phyloP scores from a whole-genome alignment of 2,888 invertebrate species.

The Charanyca ferruginea region DNA sequence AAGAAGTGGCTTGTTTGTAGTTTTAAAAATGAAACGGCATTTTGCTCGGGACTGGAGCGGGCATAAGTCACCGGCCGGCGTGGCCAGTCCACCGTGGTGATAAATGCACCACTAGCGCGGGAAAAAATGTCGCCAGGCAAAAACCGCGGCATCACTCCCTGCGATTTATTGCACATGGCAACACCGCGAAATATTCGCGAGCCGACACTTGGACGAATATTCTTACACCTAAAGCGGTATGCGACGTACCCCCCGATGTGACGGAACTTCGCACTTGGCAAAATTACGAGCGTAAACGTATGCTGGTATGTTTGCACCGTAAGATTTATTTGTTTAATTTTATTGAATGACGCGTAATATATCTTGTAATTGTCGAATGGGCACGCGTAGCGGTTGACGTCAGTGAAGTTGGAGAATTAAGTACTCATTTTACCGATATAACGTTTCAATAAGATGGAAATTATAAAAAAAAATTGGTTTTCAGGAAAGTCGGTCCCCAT shows the following conservation, averaged over 20 bases:
- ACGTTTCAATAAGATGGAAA: constrained; percentile 12
- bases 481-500: too few species aligned
- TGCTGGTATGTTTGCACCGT: constrained; percentile 70
- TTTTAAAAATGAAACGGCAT: constrained; percentile 71
- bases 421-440: not conserved
- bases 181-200: constrained; percentile 86
- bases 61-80: constrained; percentile 83
- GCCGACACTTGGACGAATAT: constrained; percentile 79
- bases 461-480: too few species aligned
- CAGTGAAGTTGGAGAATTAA: constrained; percentile 23
- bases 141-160: constrained; percentile 88
- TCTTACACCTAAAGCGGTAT: constrained; percentile 86
- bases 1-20: constrained; percentile 67
- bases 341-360: constrained; percentile 63
- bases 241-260: constrained; percentile 88
- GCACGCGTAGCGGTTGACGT: constrained; percentile 22
- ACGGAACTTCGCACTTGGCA: constrained; percentile 89
- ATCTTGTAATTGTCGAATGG: constrained; percentile 61
- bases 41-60: constrained; percentile 70
- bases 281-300: constrained; percentile 85
- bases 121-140: constrained; percentile 90
- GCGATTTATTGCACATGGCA: constrained; percentile 87
- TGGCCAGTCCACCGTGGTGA: constrained; percentile 75
- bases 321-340: constrained; percentile 65
- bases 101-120: constrained; percentile 89